Evolutionary conservation across 2,113 vertebrate genomes (phyloP).

Genomic region (Eclectus roratus): DNA sequence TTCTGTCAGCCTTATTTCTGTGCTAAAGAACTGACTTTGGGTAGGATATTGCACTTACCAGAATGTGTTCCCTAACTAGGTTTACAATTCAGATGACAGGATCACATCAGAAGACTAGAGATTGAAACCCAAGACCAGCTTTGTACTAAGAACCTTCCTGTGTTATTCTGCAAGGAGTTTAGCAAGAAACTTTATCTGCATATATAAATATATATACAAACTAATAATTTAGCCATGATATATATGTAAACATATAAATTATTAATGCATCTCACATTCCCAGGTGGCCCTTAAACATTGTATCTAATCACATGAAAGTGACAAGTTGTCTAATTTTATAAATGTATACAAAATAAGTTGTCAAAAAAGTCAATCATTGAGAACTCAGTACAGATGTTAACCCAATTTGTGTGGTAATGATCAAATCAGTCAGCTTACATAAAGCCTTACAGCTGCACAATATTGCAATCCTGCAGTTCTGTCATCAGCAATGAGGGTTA

Average conservation of each 20-base stretch:
- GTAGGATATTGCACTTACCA: not conserved
- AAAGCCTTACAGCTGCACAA: not conserved
- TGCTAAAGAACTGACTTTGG: not conserved
- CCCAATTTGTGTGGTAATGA: constrained; percentile 44
- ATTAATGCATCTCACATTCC: not conserved
- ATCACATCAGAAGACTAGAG: not conserved
- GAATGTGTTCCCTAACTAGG: not conserved
- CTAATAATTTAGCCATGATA: not conserved
- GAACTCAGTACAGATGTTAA: constrained; percentile 19
- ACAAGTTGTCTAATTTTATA: not conserved
- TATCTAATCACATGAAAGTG: not conserved
- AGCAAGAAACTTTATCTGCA: not conserved
- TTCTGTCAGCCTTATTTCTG: not conserved
- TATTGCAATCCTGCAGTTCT: not conserved
- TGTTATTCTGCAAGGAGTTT: not conserved
- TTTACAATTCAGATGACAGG: not conserved
- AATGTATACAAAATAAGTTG: not conserved
- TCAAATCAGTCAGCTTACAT: constrained; percentile 23
- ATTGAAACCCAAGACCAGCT: not conserved
- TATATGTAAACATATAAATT: not conserved
- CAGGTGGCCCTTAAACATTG: not conserved
- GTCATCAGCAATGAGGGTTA: not conserved
- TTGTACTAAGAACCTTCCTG: not conserved
- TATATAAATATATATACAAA: not conserved
- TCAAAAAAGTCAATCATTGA: constrained; percentile 11